These are phyloP conservation scores for Drosophila equinoxialis DNA, from an alignment of 1,140 invertebrate genomes.

Conservation along the genomic window DNA sequence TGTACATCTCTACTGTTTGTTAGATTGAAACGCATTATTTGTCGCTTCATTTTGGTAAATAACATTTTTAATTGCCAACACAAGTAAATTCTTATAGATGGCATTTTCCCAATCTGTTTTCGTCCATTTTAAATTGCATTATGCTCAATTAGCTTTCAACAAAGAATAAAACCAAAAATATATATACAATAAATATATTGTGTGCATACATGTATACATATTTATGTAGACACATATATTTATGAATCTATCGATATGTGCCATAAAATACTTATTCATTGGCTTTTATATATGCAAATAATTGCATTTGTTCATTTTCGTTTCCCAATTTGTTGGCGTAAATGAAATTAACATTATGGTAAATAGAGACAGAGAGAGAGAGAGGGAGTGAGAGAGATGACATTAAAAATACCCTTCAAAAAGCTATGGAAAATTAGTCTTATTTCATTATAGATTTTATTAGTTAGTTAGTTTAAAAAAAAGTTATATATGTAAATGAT, in stretches of 20 bases:
- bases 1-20: slow-evolving; percentile 55
- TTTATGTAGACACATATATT: background rate
- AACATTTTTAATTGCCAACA: slow-evolving; percentile 17
- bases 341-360: slow-evolving; percentile 6
- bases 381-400: too few relatives aligned
- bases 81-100: slow-evolving; percentile 40
- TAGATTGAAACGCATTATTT: slow-evolving; percentile 76
- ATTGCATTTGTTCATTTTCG: slow-evolving; percentile 4
- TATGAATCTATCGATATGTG: background rate
- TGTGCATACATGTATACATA: background rate
- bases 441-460: too few relatives aligned
- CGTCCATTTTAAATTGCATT: background rate
- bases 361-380: background rate
- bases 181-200: background rate
- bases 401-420: too few relatives aligned
- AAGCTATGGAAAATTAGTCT: too few relatives aligned
- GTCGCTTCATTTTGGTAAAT: slow-evolving; percentile 14
- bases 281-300: slow-evolving; percentile 10
- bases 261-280: background rate
- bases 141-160: slow-evolving; percentile 3
- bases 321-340: background rate
- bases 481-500: too few relatives aligned
- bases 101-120: slow-evolving; percentile 30
- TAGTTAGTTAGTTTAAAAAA: too few relatives aligned
- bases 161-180: background rate